Conservation (phyloP, 2,888 invertebrate species). For the Nomada ferruginata region DNA sequence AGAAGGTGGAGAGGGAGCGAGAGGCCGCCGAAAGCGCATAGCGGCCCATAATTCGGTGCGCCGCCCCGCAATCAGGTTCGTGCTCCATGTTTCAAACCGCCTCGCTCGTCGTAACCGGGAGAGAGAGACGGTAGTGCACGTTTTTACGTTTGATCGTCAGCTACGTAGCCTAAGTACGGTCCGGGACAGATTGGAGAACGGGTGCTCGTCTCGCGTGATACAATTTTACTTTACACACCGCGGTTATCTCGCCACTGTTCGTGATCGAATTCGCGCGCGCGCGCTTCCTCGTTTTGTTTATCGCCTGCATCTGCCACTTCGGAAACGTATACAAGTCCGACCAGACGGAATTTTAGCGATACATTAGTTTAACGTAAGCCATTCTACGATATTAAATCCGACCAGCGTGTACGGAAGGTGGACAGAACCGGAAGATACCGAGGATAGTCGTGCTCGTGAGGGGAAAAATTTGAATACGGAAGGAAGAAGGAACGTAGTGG, state of each 20-base stretch:
- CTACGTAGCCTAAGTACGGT: conserved; percentile 10
- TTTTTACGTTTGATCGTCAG: conserved; percentile 61
- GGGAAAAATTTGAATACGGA: conserved; percentile 9
- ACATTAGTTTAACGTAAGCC: neutral
- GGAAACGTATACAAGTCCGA: too few relatives aligned
- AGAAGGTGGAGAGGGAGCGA: conserved; percentile 65
- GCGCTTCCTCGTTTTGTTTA: neutral
- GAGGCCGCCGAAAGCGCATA: conserved; percentile 79
- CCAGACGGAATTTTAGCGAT: too few relatives aligned
- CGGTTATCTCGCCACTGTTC: conserved; percentile 34
- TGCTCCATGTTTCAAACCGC: conserved; percentile 74
- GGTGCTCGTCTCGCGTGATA: conserved; percentile 21
- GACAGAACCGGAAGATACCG: neutral
- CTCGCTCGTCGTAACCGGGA: conserved; percentile 62
- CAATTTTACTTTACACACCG: conserved; percentile 20
- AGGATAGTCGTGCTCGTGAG: conserved; percentile 39
- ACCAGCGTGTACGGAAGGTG: too few relatives aligned
- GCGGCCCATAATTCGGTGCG: conserved; percentile 82
- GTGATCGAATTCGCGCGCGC: conserved; percentile 7
- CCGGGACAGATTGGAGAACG: conserved; percentile 20
- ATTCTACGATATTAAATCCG: too few relatives aligned
- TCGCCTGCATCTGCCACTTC: too few relatives aligned
- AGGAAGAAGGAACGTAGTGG: conserved; percentile 57
- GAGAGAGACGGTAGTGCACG: conserved; percentile 70
- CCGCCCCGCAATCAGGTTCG: conserved; percentile 83